Conservation (phyloP, 2,888 invertebrate genomes). For the Heliconius erato region DNA sequence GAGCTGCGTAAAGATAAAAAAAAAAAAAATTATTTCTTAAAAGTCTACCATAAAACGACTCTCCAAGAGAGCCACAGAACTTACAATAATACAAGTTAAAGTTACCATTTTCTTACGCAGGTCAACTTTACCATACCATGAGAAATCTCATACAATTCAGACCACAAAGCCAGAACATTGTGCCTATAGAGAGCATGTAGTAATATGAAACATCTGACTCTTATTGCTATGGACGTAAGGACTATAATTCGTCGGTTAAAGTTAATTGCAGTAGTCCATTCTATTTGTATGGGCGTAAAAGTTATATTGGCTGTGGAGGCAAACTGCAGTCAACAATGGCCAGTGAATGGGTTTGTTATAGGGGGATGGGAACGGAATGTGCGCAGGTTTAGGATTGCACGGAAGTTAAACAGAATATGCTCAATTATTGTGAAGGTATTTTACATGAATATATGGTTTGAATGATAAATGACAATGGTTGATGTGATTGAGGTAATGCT, state of each 20-base stretch:
- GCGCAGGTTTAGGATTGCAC: conserved; percentile 30
- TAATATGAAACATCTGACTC: conserved; percentile 1
- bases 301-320: conserved; percentile 24
- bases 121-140: conserved; percentile 33
- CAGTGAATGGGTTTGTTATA: conserved; percentile 28
- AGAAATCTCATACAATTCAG: conserved; percentile 30
- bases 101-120: conserved; percentile 21
- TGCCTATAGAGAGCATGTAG: conserved; percentile 28
- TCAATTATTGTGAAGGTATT: not conserved
- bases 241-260: not conserved
- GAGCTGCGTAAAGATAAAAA: not conserved
- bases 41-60: not conserved
- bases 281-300: conserved; percentile 26
- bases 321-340: conserved; percentile 25
- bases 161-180: conserved; percentile 34
- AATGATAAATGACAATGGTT: not conserved
- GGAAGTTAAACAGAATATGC: conserved; percentile 6
- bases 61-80: conserved; percentile 1
- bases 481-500: not conserved
- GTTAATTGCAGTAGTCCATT: conserved; percentile 18
- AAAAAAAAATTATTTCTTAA: not conserved
- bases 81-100: not conserved
- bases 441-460: not conserved
- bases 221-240: not conserved
- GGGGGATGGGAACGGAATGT: conserved; percentile 36